Conservation (phyloP, 2,797 vertebrate species). For the Dermochelys coriacea region DNA sequence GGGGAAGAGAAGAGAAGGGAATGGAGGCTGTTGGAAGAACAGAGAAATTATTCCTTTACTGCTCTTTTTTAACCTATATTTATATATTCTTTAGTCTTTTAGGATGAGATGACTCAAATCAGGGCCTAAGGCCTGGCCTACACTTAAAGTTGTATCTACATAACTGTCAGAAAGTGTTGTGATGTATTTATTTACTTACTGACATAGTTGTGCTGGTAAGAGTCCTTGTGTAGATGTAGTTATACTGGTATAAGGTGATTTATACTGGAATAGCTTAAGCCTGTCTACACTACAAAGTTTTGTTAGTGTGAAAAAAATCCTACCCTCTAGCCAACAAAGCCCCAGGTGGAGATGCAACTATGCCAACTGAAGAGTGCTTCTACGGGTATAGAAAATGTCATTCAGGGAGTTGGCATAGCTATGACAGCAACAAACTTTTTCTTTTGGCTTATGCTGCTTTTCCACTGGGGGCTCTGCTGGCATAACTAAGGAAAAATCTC, state of each 20-base stretch:
- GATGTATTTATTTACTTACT: not conserved
- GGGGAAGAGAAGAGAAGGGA: not conserved
- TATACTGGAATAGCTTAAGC: not conserved
- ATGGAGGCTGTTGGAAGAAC: not conserved
- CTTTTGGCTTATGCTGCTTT: not conserved
- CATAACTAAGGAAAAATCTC: not conserved
- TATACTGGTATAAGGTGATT: not conserved
- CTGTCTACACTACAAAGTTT: not conserved
- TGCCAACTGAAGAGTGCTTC: not conserved
- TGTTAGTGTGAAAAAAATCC: no score
- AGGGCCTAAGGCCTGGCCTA: not conserved
- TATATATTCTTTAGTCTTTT: not conserved
- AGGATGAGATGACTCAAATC: not conserved
- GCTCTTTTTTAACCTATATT: not conserved
- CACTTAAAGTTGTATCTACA: not conserved
- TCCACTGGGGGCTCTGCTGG: not conserved
- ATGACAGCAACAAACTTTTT: not conserved
- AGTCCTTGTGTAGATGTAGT: not conserved
- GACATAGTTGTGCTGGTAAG: not conserved
- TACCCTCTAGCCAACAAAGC: not conserved
- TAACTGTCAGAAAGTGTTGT: not conserved
- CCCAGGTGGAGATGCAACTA: not conserved
- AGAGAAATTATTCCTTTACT: conserved; percentile 6
- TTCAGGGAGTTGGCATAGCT: not conserved
- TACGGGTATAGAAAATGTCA: not conserved